phyloP scores from a whole-genome alignment of 1,140 invertebrate species.

The Leguminivora glycinivorella region DNA sequence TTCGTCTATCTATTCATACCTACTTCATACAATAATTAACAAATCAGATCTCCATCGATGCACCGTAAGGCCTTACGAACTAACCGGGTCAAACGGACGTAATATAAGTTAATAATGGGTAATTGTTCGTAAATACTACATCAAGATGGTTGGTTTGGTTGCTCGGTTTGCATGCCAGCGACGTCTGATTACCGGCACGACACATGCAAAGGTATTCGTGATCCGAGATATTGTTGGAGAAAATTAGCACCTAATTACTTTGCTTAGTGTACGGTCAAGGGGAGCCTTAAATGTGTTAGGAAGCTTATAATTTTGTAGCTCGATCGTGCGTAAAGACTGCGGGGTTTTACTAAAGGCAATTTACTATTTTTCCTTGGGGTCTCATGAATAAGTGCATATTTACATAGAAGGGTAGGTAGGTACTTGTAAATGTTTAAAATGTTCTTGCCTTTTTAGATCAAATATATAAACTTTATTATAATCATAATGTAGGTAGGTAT shows the following conservation, averaged over 20 bases:
- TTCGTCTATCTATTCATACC: not conserved
- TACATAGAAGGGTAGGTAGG: too few relatives aligned
- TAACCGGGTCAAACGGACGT: conserved; percentile 3
- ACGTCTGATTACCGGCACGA: conserved; percentile 1
- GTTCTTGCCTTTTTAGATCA: too few relatives aligned
- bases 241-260: conserved; percentile 17
- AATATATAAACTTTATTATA: too few relatives aligned
- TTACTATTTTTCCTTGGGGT: not conserved
- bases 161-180: not conserved
- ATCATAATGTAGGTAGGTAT: too few relatives aligned
- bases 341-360: not conserved
- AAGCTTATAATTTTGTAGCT: conserved; percentile 22
- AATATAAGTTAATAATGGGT: conserved; percentile 1
- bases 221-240: not conserved
- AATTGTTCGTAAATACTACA: not conserved
- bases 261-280: conserved; percentile 17
- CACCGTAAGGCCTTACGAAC: not conserved
- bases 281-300: conserved; percentile 20
- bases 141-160: not conserved
- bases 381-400: too few relatives aligned
- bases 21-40: not conserved
- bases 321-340: conserved; percentile 11
- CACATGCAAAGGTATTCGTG: conserved; percentile 19
- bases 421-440: too few relatives aligned
- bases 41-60: conserved; percentile 3